Evolutionary conservation across 30 jellyfish, hydroid and myxozoan species (phyloP).

Genomic region (Catostylus mosaicus): DNA sequence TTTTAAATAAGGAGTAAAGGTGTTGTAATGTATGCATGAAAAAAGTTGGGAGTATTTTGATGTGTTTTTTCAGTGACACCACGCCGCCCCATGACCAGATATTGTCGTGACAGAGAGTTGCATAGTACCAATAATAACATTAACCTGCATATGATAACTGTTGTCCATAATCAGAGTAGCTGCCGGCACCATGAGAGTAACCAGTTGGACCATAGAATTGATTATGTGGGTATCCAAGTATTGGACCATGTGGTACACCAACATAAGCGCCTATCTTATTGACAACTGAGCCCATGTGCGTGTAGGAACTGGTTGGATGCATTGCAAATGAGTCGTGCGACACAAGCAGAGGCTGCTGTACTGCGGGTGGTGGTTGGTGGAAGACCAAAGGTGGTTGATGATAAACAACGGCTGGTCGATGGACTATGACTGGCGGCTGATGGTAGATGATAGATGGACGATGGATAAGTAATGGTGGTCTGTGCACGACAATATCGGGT

Average conservation of each 20-base stretch:
- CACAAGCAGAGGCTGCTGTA: conserved; percentile 90
- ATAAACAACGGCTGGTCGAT: conserved; percentile 90
- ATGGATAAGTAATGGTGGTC: conserved; percentile 92
- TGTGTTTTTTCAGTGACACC: not conserved
- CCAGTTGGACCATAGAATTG: conserved; percentile 91
- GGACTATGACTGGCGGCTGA: conserved; percentile 97
- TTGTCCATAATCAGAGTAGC: conserved; percentile 74
- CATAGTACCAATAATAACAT: conserved; percentile 5
- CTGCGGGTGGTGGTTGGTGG: conserved; percentile 98
- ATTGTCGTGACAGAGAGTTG: conserved; percentile 22
- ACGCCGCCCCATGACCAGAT: conserved; percentile 44
- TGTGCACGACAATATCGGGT: conserved; percentile 94
- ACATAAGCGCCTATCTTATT: conserved; percentile 91
- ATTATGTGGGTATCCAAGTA: conserved; percentile 84
- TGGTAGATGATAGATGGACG: conserved; percentile 94
- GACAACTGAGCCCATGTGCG: conserved; percentile 95
- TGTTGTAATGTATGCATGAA: not conserved
- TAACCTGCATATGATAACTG: conserved; percentile 76
- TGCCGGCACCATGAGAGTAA: conserved; percentile 78
- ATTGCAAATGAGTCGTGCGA: conserved; percentile 91
- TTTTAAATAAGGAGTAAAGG: not conserved
- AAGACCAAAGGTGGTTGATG: conserved; percentile 94
- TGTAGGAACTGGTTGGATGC: conserved; percentile 79
- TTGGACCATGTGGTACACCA: conserved; percentile 96
- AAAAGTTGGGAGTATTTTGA: not conserved